These are phyloP conservation scores for Acholoe squamosa DNA, from an alignment of 2,888 invertebrate genomes.

Conservation along the genomic window DNA sequence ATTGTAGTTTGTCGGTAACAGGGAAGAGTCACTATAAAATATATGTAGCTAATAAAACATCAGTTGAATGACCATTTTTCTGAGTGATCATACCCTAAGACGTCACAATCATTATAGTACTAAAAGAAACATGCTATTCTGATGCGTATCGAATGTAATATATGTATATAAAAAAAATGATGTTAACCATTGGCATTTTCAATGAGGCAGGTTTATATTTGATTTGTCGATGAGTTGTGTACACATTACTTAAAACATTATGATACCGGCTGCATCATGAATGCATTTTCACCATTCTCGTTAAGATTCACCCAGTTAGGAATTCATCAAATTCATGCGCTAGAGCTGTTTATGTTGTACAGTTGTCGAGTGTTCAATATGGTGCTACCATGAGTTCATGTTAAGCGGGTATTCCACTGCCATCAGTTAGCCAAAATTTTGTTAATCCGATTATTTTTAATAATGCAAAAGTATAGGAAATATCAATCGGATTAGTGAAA, in stretches of 20 bases:
- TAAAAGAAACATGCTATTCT: too few relatives aligned
- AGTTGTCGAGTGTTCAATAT: constrained; percentile 34
- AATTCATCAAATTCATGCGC: neutral
- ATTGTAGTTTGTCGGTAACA: too few relatives aligned
- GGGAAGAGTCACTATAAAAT: too few relatives aligned
- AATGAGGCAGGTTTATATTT: neutral
- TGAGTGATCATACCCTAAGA: too few relatives aligned
- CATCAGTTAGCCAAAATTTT: too few relatives aligned
- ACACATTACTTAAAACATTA: neutral
- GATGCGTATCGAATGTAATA: neutral
- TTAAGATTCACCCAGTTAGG: neutral
- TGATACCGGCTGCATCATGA: neutral
- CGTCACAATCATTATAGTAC: too few relatives aligned
- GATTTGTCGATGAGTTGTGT: neutral
- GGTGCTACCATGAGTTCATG: constrained; percentile 36
- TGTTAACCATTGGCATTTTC: constrained; percentile 1
- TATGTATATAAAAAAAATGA: constrained; percentile 1
- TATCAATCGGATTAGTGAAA: too few relatives aligned
- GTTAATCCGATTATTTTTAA: too few relatives aligned
- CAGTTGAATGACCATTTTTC: too few relatives aligned
- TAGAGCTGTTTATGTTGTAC: neutral
- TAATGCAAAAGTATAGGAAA: too few relatives aligned
- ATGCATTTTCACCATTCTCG: neutral
- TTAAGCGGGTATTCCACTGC: too few relatives aligned
- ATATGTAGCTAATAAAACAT: too few relatives aligned